Evolutionary conservation across 2,888 invertebrate genomes (phyloP).

Genomic region (Cartodere bifasciata): DNA sequence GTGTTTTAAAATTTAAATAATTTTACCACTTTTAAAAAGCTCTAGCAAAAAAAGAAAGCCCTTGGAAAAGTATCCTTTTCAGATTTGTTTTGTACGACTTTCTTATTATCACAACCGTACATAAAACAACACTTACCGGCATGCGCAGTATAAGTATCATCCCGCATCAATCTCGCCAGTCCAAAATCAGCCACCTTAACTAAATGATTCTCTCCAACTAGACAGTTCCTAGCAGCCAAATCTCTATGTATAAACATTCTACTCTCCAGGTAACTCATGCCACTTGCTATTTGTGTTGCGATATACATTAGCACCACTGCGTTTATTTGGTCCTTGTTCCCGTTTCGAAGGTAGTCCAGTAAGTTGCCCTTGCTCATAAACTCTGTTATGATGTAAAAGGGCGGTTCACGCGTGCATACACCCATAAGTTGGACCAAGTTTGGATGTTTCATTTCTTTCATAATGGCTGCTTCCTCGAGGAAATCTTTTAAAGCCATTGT

Average conservation of each 20-base stretch:
- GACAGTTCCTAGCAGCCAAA: conserved; percentile 96
- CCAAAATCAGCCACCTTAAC: conserved; percentile 99
- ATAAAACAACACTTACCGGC: too few species aligned
- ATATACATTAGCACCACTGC: conserved; percentile 97
- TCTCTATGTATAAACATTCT: conserved; percentile 94
- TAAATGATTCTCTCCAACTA: conserved; percentile 92
- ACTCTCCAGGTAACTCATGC: conserved; percentile 96
- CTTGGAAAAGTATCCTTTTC: too few species aligned
- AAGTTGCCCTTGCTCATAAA: conserved; percentile 99
- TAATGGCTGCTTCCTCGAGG: conserved; percentile 95
- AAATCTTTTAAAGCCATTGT: conserved; percentile 99
- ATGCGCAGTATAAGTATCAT: conserved; percentile 98
- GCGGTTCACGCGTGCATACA: conserved; percentile 96
- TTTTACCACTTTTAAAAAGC: too few species aligned
- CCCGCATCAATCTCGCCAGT: conserved; percentile 91
- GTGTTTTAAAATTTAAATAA: too few species aligned
- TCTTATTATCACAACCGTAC: too few species aligned
- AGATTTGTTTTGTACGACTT: too few species aligned
- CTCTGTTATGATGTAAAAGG: conserved; percentile 98
- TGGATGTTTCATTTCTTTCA: conserved; percentile 99
- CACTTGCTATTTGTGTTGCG: conserved; percentile 98
- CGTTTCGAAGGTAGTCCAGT: conserved; percentile 85
- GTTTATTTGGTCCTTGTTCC: conserved; percentile 74
- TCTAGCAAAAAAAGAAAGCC: too few species aligned
- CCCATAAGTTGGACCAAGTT: conserved; percentile 97